Conservation (phyloP, 2,797 vertebrate species). For the Microcaecilia unicolor region DNA sequence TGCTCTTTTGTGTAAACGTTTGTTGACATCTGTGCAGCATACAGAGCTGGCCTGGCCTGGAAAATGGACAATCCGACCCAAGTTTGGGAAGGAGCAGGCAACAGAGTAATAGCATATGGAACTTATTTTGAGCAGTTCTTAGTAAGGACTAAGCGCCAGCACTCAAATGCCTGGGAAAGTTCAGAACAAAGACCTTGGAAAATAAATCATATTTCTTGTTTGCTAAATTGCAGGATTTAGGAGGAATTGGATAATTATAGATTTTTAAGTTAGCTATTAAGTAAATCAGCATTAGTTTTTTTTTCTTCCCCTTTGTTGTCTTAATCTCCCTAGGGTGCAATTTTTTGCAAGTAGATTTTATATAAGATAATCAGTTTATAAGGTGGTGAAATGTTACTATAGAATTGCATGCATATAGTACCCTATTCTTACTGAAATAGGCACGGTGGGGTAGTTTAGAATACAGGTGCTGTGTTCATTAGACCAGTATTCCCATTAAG, state of each 20-base stretch:
- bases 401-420: too few relatives aligned
- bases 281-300: too few relatives aligned
- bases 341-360: too few relatives aligned
- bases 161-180: conserved; percentile 65
- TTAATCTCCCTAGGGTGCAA: too few relatives aligned
- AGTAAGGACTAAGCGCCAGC: conserved; percentile 36
- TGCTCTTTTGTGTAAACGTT: conserved; percentile 12
- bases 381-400: too few relatives aligned
- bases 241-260: conserved; percentile 3
- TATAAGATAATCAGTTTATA: too few relatives aligned
- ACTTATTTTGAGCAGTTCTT: conserved; percentile 54
- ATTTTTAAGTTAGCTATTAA: conserved; percentile 2
- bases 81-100: conserved; percentile 32
- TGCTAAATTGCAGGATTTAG: conserved; percentile 11
- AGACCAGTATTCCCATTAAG: conserved; percentile 20
- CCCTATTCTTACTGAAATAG: neutral
- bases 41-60: conserved; percentile 11
- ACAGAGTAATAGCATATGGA: conserved; percentile 65
- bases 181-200: conserved; percentile 46
- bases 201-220: conserved; percentile 29
- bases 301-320: too few relatives aligned
- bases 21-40: conserved; percentile 31
- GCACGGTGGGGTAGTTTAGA: neutral
- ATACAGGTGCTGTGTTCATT: conserved; percentile 8
- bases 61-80: conserved; percentile 22